These are phyloP conservation scores for Iguana delicatissima DNA, from an alignment of 2,797 vertebrate species.

Conservation along the genomic window DNA sequence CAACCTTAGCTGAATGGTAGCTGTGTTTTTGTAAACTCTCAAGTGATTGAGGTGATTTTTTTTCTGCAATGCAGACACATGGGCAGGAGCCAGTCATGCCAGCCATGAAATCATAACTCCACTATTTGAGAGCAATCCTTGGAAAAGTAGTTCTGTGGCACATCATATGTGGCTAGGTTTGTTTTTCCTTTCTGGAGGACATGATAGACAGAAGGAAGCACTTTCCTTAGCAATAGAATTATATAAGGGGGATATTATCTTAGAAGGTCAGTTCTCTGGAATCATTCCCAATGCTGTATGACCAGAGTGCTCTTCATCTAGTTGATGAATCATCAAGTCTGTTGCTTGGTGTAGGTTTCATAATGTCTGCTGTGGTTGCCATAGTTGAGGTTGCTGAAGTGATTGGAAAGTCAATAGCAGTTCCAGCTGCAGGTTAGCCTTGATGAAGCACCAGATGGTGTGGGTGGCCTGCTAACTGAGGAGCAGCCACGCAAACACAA, in stretches of 20 bases:
- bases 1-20: neutral
- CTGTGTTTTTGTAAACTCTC: neutral
- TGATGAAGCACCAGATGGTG: conserved; percentile 56
- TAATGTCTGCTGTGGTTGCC: conserved; percentile 1
- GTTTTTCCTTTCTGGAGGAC: neutral
- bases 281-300: neutral
- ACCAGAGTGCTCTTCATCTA: neutral
- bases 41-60: too few relatives aligned
- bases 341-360: conserved; percentile 29
- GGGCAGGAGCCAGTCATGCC: too few relatives aligned
- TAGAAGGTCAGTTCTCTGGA: neutral
- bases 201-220: neutral
- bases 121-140: too few relatives aligned
- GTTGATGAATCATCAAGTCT: conserved; percentile 6
- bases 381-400: conserved; percentile 31
- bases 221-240: neutral
- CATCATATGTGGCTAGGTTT: neutral
- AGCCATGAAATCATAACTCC: too few relatives aligned
- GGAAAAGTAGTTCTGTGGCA: too few relatives aligned
- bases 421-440: conserved; percentile 43
- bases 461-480: conserved; percentile 47
- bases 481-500: conserved; percentile 50
- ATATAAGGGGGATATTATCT: neutral
- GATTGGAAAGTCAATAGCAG: conserved; percentile 43
- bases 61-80: too few relatives aligned